Evolutionary conservation across 2,888 invertebrate genomes (phyloP).

Genomic region (Lochmaea crataegi): DNA sequence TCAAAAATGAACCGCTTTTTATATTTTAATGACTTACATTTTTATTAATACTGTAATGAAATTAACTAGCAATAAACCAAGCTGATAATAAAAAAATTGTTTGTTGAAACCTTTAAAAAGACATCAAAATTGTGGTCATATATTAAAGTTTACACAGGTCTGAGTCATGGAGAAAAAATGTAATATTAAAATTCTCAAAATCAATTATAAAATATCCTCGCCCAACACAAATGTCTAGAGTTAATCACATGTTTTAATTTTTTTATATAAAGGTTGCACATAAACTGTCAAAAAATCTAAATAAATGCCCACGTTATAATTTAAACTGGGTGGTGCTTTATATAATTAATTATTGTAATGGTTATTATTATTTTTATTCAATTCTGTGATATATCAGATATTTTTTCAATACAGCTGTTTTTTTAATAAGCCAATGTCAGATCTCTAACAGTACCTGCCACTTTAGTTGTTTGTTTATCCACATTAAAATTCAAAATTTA

Average conservation of each 20-base stretch:
- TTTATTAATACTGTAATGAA: too few species aligned
- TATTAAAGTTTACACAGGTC: too few species aligned
- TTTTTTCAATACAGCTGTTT: neutral
- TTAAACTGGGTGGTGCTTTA: neutral
- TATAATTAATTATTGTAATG: neutral
- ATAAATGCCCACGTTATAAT: neutral
- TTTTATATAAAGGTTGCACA: neutral
- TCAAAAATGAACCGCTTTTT: too few species aligned
- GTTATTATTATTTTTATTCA: neutral
- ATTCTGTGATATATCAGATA: neutral
- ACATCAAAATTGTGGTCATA: too few species aligned
- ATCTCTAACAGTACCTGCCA: neutral
- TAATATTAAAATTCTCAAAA: too few species aligned
- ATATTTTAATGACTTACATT: too few species aligned
- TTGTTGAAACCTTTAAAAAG: too few species aligned
- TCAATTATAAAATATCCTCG: too few species aligned
- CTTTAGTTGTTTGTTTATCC: neutral
- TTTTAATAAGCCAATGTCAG: neutral
- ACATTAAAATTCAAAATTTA: conserved; percentile 1
- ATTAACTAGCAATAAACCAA: too few species aligned
- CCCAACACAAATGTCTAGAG: too few species aligned
- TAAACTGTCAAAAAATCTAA: neutral
- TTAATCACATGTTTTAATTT: neutral
- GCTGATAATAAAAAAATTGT: too few species aligned
- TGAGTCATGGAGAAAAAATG: too few species aligned